phyloP scores from a whole-genome alignment of 2,888 invertebrate species.

The Tachystola acroxantha region DNA sequence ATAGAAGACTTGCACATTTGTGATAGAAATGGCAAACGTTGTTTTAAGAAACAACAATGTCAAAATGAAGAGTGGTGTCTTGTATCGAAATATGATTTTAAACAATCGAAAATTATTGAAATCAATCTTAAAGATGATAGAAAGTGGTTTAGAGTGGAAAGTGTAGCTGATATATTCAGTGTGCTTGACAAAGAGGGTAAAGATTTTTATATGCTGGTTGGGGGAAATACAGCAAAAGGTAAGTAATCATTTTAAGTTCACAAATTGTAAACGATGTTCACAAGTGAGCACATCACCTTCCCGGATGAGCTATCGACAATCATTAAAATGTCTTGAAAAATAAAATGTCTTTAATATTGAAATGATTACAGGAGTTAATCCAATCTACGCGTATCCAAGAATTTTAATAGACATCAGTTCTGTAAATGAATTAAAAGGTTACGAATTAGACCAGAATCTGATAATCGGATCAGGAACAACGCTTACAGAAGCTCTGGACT shows the following conservation, averaged over 20 bases:
- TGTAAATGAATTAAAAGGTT: conserved; percentile 73
- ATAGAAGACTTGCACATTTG: conserved; percentile 51
- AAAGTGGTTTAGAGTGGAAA: conserved; percentile 74
- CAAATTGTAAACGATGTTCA: not conserved
- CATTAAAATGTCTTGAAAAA: too few species aligned
- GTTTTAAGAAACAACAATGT: conserved; percentile 15
- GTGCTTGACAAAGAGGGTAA: conserved; percentile 48
- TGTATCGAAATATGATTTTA: conserved; percentile 30
- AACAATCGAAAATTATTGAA: conserved; percentile 25
- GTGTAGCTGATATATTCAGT: conserved; percentile 68
- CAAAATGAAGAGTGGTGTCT: conserved; percentile 38
- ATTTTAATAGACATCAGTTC: conserved; percentile 81
- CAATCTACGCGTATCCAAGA: conserved; percentile 56
- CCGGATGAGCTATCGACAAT: too few species aligned
- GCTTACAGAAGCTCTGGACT: conserved; percentile 73
- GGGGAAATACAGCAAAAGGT: conserved; percentile 86
- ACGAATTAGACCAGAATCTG: conserved; percentile 58
- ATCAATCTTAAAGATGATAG: conserved; percentile 47
- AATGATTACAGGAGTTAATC: conserved; percentile 52
- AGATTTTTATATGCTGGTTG: conserved; percentile 79
- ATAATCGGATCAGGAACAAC: conserved; percentile 80
- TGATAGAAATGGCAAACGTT: conserved; percentile 21
- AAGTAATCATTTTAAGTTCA: conserved; percentile 1
- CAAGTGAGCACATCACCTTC: too few species aligned
- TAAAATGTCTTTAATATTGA: conserved; percentile 5